These are phyloP conservation scores for Meloidogyne chitwoodi DNA, from an alignment of 1,140 invertebrate genomes.

Conservation along the genomic window DNA sequence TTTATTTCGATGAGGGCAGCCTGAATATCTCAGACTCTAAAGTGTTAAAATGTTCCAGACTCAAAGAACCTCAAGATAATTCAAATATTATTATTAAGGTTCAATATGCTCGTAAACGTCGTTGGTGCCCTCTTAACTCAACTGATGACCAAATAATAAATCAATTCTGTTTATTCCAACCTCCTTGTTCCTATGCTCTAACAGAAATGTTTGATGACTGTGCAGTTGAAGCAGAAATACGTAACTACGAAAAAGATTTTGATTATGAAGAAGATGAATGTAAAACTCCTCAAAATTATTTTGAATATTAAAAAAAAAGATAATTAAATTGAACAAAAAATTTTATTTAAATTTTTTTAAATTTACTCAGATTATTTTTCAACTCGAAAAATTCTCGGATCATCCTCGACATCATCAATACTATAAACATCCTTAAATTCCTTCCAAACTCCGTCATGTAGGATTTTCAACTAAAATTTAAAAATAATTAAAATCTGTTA, in stretches of 20 bases:
- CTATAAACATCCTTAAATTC: too few species aligned
- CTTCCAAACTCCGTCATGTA: too few species aligned
- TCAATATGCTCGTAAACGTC: conserved; percentile 26
- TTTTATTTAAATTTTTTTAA: too few species aligned
- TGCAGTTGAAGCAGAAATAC: conserved; percentile 30
- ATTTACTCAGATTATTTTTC: not conserved
- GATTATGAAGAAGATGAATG: not conserved
- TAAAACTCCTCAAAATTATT: not conserved
- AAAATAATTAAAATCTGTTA: too few species aligned
- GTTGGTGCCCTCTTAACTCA: conserved; percentile 15
- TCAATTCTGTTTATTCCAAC: conserved; percentile 43
- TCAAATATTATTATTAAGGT: conserved; percentile 20
- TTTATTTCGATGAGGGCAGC: too few species aligned
- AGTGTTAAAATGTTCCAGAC: too few species aligned
- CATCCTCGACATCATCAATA: too few species aligned
- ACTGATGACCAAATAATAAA: conserved; percentile 33
- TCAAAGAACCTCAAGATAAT: too few species aligned
- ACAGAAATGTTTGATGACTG: conserved; percentile 56
- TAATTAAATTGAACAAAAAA: not conserved
- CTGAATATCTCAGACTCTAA: too few species aligned
- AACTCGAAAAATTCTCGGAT: too few species aligned
- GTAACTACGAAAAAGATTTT: not conserved
- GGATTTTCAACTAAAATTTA: too few species aligned
- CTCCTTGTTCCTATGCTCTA: conserved; percentile 49
- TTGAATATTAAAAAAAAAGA: not conserved